Conservation (phyloP, 2,888 invertebrate species). For the Esperia sulphurella region DNA sequence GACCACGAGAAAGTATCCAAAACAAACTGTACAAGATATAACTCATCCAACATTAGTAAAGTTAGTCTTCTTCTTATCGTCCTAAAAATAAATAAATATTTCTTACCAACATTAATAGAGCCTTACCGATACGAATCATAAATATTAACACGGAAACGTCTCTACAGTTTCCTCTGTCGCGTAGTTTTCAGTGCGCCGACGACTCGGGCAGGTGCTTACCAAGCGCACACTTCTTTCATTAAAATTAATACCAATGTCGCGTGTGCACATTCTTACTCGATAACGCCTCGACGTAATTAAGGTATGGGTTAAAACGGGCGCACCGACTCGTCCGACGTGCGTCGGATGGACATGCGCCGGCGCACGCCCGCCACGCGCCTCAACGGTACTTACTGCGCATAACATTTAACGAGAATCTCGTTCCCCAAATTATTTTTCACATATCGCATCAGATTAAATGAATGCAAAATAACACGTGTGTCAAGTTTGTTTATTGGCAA, state of each 20-base stretch:
- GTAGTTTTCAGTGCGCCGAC: conserved; percentile 65
- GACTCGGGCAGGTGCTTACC: conserved; percentile 66
- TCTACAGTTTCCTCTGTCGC: conserved; percentile 24
- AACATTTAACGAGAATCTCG: conserved; percentile 54
- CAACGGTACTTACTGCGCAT: conserved; percentile 46
- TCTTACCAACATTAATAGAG: too few species aligned
- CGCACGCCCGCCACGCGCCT: conserved; percentile 60
- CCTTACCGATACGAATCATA: too few species aligned
- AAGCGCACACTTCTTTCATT: conserved; percentile 77
- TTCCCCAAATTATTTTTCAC: conserved; percentile 47
- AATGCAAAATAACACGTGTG: conserved; percentile 48
- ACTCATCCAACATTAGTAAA: too few species aligned
- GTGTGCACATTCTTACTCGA: conserved; percentile 79
- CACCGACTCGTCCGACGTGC: conserved; percentile 39
- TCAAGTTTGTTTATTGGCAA: conserved; percentile 66
- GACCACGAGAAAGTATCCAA: too few species aligned
- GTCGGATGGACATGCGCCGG: conserved; percentile 14
- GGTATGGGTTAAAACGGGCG: conserved; percentile 57
- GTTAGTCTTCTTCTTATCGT: too few species aligned
- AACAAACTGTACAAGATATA: too few species aligned
- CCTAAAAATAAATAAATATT: too few species aligned
- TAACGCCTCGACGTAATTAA: conserved; percentile 77
- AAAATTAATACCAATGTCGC: conserved; percentile 80
- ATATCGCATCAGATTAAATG: conserved; percentile 61
- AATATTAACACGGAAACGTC: conserved; percentile 9